Percentiles rank a stretch among this genome's conserved stretches.
These are phyloP conservation scores for Stegostoma tigrinum DNA, from an alignment of 2,113 vertebrate species.

Conservation along the genomic window DNA sequence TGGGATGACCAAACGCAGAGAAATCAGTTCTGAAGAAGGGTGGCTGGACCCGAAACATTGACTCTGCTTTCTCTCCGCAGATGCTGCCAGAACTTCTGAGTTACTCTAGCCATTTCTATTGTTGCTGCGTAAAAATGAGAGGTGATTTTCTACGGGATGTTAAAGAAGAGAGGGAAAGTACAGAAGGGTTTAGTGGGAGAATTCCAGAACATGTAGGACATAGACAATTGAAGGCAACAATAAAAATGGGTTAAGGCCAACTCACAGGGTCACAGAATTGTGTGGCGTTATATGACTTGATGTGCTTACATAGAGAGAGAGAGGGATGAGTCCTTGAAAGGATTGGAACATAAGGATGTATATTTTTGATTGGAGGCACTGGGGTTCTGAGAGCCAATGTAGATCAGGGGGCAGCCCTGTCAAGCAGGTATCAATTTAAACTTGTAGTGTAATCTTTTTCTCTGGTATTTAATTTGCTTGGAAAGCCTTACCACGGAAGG, in stretches of 20 bases:
- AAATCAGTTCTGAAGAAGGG: no score
- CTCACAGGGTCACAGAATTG: background rate
- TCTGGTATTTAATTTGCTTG: background rate
- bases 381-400: background rate
- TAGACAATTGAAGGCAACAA: background rate
- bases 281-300: background rate
- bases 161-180: background rate
- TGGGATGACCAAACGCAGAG: no score
- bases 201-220: background rate
- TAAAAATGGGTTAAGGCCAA: background rate
- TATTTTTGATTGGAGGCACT: background rate
- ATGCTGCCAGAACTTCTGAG: no score
- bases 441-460: background rate
- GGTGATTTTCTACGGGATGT: background rate
- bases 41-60: no score
- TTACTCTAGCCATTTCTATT: no score
- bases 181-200: background rate
- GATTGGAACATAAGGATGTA: background rate
- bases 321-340: background rate
- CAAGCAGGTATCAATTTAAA: background rate
- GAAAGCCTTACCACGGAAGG: background rate
- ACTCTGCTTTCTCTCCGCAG: no score
- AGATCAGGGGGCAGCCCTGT: background rate
- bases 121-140: no score
- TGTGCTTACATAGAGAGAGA: background rate